phyloP scores from a whole-genome alignment of 2,113 vertebrate genomes.

The Amblyopsis rosae region DNA sequence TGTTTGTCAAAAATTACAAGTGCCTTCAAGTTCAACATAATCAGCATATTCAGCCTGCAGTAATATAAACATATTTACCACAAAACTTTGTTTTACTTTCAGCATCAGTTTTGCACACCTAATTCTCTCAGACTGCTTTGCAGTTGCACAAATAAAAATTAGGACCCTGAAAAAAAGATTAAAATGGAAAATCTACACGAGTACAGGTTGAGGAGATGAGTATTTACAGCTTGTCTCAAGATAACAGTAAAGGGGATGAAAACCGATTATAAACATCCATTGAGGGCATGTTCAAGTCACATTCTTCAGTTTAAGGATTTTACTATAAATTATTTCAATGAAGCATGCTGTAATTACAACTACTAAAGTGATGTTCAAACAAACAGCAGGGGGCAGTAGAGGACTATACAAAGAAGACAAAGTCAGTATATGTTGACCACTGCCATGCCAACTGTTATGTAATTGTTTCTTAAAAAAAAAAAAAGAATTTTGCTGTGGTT shows the following conservation, averaged over 20 bases:
- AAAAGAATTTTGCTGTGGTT: slow-evolving; percentile 49
- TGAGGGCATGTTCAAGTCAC: slow-evolving; percentile 72
- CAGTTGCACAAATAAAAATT: slow-evolving; percentile 69
- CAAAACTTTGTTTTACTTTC: slow-evolving; percentile 64
- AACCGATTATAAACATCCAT: slow-evolving; percentile 67
- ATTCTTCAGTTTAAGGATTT: slow-evolving; percentile 67
- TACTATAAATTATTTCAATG: slow-evolving; percentile 50
- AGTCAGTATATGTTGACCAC: slow-evolving; percentile 12
- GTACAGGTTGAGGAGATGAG: slow-evolving; percentile 59
- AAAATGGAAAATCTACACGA: slow-evolving; percentile 56
- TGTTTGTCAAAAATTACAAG: slow-evolving; percentile 67
- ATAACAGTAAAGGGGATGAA: slow-evolving; percentile 56
- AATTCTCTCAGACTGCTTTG: slow-evolving; percentile 65
- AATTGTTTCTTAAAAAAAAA: slow-evolving; percentile 55
- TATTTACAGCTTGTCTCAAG: slow-evolving; percentile 74
- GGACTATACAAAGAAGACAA: slow-evolving; percentile 35
- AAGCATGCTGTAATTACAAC: slow-evolving; percentile 51
- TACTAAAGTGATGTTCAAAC: slow-evolving; percentile 21
- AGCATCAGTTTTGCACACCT: slow-evolving; percentile 74
- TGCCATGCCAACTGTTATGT: slow-evolving; percentile 42
- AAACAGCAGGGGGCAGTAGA: slow-evolving; percentile 67
- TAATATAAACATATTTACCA: slow-evolving; percentile 63
- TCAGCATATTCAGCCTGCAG: slow-evolving; percentile 52
- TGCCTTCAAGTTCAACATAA: slow-evolving; percentile 80
- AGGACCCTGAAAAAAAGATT: slow-evolving; percentile 70